These are phyloP conservation scores for Stylophora pistillata DNA, from an alignment of 64 coral and sea anemone genomes.

Conservation along the genomic window DNA sequence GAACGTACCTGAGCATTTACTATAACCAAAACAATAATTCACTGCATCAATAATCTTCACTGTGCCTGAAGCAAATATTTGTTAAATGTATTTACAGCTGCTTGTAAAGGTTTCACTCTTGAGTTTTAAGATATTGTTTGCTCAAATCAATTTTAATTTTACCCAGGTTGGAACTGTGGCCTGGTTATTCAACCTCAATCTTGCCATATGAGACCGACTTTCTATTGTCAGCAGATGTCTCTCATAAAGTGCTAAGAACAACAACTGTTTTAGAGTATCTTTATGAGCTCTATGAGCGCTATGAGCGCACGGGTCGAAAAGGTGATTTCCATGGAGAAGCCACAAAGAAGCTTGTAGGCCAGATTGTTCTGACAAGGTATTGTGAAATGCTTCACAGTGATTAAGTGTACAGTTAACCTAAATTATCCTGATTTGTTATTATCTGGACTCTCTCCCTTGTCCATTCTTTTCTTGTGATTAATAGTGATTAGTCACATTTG, in stretches of 20 bases:
- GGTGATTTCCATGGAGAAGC: slow-evolving; percentile 72
- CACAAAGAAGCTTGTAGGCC: slow-evolving; percentile 85
- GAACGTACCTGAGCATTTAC: no score
- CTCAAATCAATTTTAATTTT: neutral
- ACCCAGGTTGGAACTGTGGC: slow-evolving; percentile 91
- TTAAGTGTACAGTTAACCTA: neutral
- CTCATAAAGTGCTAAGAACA: slow-evolving; percentile 91
- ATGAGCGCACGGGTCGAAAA: neutral
- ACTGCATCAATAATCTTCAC: no score
- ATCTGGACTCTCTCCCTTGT: no score
- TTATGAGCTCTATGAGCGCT: slow-evolving; percentile 58
- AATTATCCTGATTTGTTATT: no score
- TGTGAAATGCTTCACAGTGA: neutral
- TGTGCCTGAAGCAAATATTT: no score
- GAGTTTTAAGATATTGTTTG: neutral
- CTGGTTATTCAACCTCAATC: slow-evolving; percentile 93
- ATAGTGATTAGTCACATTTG: no score
- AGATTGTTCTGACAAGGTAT: slow-evolving; percentile 94
- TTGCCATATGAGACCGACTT: slow-evolving; percentile 75
- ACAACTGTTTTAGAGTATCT: slow-evolving; percentile 80
- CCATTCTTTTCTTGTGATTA: no score
- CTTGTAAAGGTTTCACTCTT: neutral
- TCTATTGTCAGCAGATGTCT: slow-evolving; percentile 79
- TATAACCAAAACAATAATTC: no score
- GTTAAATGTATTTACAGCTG: no score